Evolutionary conservation across 2,888 invertebrate genomes (phyloP).

Genomic region (Calameuta pallipes): DNA sequence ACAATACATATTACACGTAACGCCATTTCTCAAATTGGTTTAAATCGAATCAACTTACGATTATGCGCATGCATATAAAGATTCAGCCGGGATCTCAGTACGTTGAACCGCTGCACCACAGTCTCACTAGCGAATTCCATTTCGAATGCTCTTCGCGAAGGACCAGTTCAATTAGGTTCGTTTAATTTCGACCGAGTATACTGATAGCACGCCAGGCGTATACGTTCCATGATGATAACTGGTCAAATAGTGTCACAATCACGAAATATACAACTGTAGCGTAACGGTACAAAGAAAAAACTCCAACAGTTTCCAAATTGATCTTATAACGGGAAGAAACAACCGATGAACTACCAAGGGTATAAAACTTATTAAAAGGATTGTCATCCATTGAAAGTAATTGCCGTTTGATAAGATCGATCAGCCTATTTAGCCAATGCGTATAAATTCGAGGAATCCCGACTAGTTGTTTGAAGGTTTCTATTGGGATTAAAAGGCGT

Average conservation of each 20-base stretch:
- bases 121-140: slow-evolving; percentile 57
- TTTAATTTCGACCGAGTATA: neutral
- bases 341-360: neutral
- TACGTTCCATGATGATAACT: neutral
- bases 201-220: neutral
- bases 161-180: neutral
- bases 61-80: slow-evolving; percentile 56
- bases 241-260: neutral
- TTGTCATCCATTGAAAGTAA: neutral
- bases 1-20: neutral
- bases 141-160: slow-evolving; percentile 1
- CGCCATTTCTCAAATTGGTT: neutral
- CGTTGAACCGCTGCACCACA: slow-evolving; percentile 57
- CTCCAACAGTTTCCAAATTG: neutral
- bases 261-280: neutral
- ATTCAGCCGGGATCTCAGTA: slow-evolving; percentile 55
- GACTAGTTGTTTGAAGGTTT: neutral
- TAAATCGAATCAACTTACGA: slow-evolving; percentile 49
- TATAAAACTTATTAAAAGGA: neutral
- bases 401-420: neutral
- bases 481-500: neutral
- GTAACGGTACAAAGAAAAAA: neutral
- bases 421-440: neutral
- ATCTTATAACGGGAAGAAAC: neutral
- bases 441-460: neutral